Base-by-base conservation (phyloP, 2,888 invertebrate genomes). In the Lordiphosa fenestrarum region DNA sequence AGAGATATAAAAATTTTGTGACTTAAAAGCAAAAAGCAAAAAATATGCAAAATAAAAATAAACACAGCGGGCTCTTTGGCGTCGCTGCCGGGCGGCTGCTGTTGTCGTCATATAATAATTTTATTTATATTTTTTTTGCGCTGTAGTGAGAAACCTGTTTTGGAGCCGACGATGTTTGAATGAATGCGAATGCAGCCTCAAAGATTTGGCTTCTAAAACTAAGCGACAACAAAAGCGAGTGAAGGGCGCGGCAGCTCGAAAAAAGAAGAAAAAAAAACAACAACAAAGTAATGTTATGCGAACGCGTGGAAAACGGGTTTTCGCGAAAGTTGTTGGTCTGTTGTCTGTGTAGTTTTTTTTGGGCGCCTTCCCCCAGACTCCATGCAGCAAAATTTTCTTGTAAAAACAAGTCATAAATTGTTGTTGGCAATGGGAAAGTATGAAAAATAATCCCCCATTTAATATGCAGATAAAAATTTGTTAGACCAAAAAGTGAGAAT, bases 301-400 rank as follows among this genome's bases (percentile, higher is more conserved):
- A 78, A 69, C 63, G 77, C 73, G 69, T 78, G 80, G 72, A 82
- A 78, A 80, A 80, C 80, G 59, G 65, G 80, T 80, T 80, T 84
- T 80, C 78, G 78, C 84, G 75, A 78, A 78, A 82, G 78, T 82
- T 71, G 77, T 66, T 33, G 33, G 23, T 23, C 25, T 25, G 25
- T 25, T 25, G 25, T 25, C 6, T 25, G 25, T 25, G 23, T 23
- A 10, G 12, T 23, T 7, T 52, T 52, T 35, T 42, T 41, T 21
- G 44, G 33, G 30, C 30, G 15, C 25, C 30, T 10, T 19, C 39
- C 15, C 39, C 15, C 39, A 30, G 30, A 9, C 25, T 25, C 25
- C 2, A 5, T 15, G 7, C 13, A 38, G 25, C 25, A 25, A 25
- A 25, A 25, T 25, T 25, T 25, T 25, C 25, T 25, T 7, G 25